Evolutionary conservation across 2,113 vertebrate genomes (phyloP).

Genomic region (Pogonocichla stellata): DNA sequence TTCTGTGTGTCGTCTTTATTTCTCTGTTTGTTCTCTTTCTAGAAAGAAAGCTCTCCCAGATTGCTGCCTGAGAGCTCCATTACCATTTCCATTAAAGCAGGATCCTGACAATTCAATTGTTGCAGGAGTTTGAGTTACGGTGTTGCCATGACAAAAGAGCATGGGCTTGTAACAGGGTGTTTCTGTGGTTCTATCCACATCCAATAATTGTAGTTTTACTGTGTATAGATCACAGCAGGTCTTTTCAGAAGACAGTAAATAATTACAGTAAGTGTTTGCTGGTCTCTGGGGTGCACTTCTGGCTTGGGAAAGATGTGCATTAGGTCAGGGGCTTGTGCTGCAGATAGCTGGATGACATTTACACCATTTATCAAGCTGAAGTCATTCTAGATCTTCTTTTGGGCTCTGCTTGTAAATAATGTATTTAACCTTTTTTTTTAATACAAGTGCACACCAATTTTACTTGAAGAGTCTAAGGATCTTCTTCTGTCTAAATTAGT

Average conservation of each 20-base stretch:
- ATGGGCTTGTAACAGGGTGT: neutral
- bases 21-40: neutral
- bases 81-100: constrained; percentile 10
- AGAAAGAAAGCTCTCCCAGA: neutral
- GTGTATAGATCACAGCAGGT: constrained; percentile 43
- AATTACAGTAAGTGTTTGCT: constrained; percentile 64
- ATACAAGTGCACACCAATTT: neutral
- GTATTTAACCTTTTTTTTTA: neutral
- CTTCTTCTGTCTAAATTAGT: neutral
- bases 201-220: constrained; percentile 62
- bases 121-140: constrained; percentile 24
- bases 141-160: constrained; percentile 35
- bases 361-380: constrained; percentile 39
- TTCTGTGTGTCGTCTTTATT: neutral
- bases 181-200: constrained; percentile 44
- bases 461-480: constrained; percentile 2
- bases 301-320: constrained; percentile 40
- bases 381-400: constrained; percentile 16
- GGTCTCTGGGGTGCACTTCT: constrained; percentile 57
- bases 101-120: constrained; percentile 39
- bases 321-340: constrained; percentile 55
- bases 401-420: constrained; percentile 47
- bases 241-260: constrained; percentile 58
- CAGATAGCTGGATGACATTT: constrained; percentile 38
- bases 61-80: neutral